A percentile compares a stretch with the other conserved stretches of the same genome.
phyloP scores from a whole-genome alignment of 2,888 invertebrate genomes.

The Heliothis peltigera region DNA sequence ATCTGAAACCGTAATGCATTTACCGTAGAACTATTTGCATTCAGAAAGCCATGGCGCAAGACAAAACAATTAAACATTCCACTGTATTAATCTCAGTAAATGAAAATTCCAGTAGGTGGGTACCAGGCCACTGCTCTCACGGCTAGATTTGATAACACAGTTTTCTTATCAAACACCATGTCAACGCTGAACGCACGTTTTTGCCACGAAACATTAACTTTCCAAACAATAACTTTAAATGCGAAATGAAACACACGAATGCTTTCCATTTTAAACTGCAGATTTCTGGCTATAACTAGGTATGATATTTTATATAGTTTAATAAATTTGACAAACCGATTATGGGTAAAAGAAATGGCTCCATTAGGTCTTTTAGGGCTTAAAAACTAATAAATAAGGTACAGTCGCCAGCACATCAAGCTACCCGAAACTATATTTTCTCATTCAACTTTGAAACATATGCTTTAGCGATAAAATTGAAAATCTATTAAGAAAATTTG shows the following conservation, averaged over 20 bases:
- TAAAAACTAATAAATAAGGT: no score
- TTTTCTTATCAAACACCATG: conserved; percentile 70
- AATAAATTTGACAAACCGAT: no score
- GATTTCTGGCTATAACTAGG: conserved; percentile 4
- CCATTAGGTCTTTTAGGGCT: no score
- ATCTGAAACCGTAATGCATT: no score
- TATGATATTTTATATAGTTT: no score
- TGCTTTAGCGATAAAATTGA: no score
- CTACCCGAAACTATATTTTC: no score
- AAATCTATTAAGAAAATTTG: no score
- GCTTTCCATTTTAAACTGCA: conserved; percentile 47
- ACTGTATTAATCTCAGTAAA: not conserved
- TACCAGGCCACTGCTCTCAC: conserved; percentile 29
- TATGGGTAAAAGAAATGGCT: no score
- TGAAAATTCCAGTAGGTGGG: conserved; percentile 20
- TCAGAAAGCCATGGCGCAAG: not conserved
- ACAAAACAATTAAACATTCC: not conserved
- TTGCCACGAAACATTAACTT: conserved; percentile 61
- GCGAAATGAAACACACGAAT: conserved; percentile 41
- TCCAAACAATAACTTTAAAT: conserved; percentile 52
- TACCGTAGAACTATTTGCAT: not conserved
- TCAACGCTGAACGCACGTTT: conserved; percentile 46
- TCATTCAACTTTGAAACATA: no score
- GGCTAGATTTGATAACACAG: conserved; percentile 67
- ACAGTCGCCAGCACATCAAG: no score